These are phyloP conservation scores for Butorides virescens DNA, from an alignment of 2,113 vertebrate genomes.

Conservation along the genomic window DNA sequence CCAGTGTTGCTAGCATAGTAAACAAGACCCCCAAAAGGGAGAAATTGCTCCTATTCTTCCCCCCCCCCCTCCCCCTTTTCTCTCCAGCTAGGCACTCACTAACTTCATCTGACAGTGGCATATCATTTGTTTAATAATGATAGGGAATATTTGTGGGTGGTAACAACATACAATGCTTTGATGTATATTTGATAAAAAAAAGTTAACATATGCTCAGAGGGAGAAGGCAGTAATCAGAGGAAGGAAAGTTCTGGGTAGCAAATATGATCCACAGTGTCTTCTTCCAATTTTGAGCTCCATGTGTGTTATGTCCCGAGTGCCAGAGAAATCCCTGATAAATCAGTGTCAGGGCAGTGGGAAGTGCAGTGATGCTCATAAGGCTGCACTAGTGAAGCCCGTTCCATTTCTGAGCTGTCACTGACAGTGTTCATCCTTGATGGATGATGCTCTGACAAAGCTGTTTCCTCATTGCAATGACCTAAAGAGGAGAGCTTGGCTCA, in stretches of 20 bases:
- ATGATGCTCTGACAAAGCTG: neutral
- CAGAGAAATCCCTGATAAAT: neutral
- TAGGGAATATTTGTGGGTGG: neutral
- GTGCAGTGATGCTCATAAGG: neutral
- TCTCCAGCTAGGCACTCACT: neutral
- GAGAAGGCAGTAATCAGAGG: neutral
- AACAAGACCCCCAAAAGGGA: neutral
- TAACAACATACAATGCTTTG: neutral
- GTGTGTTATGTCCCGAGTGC: neutral
- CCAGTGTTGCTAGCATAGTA: neutral
- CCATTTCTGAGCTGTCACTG: neutral
- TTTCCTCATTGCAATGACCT: neutral
- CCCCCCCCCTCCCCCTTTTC: fast-evolving
- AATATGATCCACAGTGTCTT: neutral
- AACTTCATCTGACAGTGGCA: neutral
- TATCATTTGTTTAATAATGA: neutral
- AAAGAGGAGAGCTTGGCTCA: neutral
- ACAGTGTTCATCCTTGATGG: neutral
- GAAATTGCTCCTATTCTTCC: neutral
- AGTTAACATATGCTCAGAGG: neutral
- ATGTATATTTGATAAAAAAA: neutral
- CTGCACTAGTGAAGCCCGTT: neutral
- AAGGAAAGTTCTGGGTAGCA: neutral
- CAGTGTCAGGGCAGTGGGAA: neutral
- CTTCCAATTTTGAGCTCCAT: neutral